phyloP scores from a whole-genome alignment of 1,140 invertebrate genomes.

The Eupeodes corollae region DNA sequence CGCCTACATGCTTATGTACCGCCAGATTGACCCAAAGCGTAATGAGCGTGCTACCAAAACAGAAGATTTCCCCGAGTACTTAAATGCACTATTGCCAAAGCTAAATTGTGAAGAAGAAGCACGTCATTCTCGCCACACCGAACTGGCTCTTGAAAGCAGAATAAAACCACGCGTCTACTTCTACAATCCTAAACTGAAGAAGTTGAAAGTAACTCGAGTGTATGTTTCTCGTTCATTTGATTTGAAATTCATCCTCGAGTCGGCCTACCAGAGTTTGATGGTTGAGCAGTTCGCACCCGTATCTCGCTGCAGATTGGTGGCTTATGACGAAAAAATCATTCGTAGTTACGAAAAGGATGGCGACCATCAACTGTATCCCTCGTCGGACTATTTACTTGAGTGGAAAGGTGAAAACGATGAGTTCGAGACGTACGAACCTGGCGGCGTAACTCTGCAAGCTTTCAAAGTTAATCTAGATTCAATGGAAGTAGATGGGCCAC shows the following conservation, averaged over 20 bases:
- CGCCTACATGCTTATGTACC: conserved; percentile 89
- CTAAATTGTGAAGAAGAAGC: conserved; percentile 55
- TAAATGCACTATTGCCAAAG: conserved; percentile 53
- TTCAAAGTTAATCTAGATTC: conserved; percentile 49
- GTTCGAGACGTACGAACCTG: conserved; percentile 54
- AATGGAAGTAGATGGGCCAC: conserved; percentile 51
- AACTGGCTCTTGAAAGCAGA: conserved; percentile 40
- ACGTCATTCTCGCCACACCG: conserved; percentile 19
- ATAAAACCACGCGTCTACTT: conserved; percentile 55
- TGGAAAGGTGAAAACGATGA: conserved; percentile 49
- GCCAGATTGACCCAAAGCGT: conserved; percentile 61
- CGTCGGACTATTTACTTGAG: conserved; percentile 55
- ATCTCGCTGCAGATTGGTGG: conserved; percentile 60
- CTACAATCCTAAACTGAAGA: conserved; percentile 46
- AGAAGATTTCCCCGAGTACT: conserved; percentile 63
- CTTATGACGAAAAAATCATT: conserved; percentile 63
- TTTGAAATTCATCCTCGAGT: conserved; percentile 44
- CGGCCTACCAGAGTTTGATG: conserved; percentile 49
- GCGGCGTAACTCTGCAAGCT: conserved; percentile 54
- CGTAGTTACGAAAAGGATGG: conserved; percentile 55
- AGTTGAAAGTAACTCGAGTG: conserved; percentile 43
- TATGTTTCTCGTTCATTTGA: conserved; percentile 46
- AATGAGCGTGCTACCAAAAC: conserved; percentile 57
- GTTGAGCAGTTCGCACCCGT: conserved; percentile 47
- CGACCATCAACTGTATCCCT: conserved; percentile 38